phyloP scores from a whole-genome alignment of 1,140 invertebrate genomes.

The Drosophila quadrilineata region DNA sequence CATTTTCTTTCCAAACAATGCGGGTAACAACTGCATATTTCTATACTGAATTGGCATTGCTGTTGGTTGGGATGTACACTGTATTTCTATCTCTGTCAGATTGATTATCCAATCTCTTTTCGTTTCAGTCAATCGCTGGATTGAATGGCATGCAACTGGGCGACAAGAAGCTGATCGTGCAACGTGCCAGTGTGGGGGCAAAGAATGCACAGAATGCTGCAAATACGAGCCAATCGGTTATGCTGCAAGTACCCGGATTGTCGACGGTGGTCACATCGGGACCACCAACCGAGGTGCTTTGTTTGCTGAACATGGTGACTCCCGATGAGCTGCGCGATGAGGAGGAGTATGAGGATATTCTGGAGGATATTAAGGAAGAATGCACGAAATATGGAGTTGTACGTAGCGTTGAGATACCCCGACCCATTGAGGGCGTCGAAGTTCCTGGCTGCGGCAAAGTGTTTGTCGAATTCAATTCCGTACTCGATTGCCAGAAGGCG shows the following conservation, averaged over 20 bases:
- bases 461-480: constrained; percentile 98
- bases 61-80: too few species aligned
- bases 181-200: constrained; percentile 96
- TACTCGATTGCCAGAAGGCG: constrained; percentile 98
- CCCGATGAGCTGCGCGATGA: constrained; percentile 98
- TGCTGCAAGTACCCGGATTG: constrained; percentile 95
- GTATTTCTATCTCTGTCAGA: not conserved
- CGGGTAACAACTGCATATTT: too few species aligned
- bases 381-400: constrained; percentile 99
- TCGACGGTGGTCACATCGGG: constrained; percentile 92
- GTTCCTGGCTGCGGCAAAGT: constrained; percentile 99
- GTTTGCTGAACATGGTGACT: constrained; percentile 99
- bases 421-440: constrained; percentile 97
- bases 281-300: constrained; percentile 97
- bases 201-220: constrained; percentile 91
- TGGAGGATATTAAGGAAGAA: constrained; percentile 99
- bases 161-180: constrained; percentile 99
- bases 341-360: constrained; percentile 99
- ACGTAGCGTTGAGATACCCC: constrained; percentile 97
- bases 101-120: not conserved
- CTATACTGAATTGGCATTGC: too few species aligned
- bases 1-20: too few species aligned
- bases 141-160: constrained; percentile 99
- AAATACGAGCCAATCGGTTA: constrained; percentile 87
- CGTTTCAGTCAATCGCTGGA: constrained; percentile 94